Evolutionary conservation across 2,113 vertebrate genomes (phyloP).

Genomic region (Anhinga rufa): DNA sequence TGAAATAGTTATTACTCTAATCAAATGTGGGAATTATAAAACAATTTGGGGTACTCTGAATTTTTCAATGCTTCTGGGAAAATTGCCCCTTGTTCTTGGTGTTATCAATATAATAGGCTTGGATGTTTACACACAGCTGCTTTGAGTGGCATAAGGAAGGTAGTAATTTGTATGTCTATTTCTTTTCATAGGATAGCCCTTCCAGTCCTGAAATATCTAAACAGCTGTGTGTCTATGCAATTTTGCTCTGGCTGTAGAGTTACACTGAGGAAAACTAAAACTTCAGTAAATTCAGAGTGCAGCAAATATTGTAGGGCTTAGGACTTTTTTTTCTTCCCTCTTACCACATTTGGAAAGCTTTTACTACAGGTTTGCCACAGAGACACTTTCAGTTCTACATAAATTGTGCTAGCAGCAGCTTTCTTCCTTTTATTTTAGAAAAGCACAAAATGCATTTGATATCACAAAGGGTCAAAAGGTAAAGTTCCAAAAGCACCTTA

Average conservation of each 20-base stretch:
- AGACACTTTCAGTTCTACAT: neutral
- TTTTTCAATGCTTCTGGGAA: neutral
- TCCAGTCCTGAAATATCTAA: neutral
- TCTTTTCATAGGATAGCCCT: neutral
- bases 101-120: neutral
- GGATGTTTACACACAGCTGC: neutral
- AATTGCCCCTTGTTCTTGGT: neutral
- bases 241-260: neutral
- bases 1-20: neutral
- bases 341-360: neutral
- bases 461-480: neutral
- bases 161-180: neutral
- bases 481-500: neutral
- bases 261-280: neutral
- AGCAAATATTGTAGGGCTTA: neutral
- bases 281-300: neutral
- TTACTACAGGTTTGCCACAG: neutral
- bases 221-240: neutral
- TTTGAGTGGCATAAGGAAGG: neutral
- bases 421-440: conserved; percentile 3
- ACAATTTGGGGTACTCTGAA: neutral
- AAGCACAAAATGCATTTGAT: neutral
- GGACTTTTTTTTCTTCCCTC: neutral
- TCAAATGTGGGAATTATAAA: neutral
- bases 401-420: neutral